Evolutionary conservation across 2,888 invertebrate species (phyloP).

Genomic region (Xestia ashworthii): DNA sequence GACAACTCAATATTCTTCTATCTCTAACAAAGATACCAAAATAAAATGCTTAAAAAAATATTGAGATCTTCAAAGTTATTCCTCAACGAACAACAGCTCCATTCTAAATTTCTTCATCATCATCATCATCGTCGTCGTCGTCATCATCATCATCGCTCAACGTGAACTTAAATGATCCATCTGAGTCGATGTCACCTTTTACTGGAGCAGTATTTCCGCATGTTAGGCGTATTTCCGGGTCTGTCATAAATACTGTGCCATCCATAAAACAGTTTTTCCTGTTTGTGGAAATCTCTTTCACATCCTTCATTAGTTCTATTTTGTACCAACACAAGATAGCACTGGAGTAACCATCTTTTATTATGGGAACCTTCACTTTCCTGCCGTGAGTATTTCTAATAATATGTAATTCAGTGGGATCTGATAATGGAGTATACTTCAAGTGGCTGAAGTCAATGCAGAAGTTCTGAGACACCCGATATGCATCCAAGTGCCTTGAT

Average conservation of each 20-base stretch:
- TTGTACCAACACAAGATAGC: constrained; percentile 90
- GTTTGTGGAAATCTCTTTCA: constrained; percentile 83
- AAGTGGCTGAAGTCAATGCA: constrained; percentile 85
- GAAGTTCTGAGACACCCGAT: constrained; percentile 91
- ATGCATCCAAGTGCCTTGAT: constrained; percentile 90
- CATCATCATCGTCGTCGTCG: too few relatives aligned
- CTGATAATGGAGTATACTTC: constrained; percentile 82
- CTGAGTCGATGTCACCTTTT: constrained; percentile 76
- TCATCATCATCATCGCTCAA: constrained; percentile 63
- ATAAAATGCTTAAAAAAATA: constrained; percentile 40
- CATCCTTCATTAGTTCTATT: constrained; percentile 83
- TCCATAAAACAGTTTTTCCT: constrained; percentile 84
- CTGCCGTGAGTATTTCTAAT: constrained; percentile 63
- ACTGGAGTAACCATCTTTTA: constrained; percentile 83
- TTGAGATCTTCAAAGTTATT: constrained; percentile 50
- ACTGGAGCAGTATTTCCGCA: constrained; percentile 77
- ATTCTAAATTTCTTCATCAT: constrained; percentile 35
- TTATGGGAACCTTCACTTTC: constrained; percentile 75
- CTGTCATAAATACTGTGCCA: constrained; percentile 86
- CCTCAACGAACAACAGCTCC: background rate
- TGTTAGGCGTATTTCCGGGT: constrained; percentile 75
- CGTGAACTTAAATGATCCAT: constrained; percentile 80
- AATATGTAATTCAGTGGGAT: constrained; percentile 75
- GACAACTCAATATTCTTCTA: constrained; percentile 28
- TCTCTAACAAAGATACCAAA: constrained; percentile 14